These are phyloP conservation scores for Sepioteuthis lessoniana DNA, from an alignment of 2,888 invertebrate genomes.

Conservation along the genomic window DNA sequence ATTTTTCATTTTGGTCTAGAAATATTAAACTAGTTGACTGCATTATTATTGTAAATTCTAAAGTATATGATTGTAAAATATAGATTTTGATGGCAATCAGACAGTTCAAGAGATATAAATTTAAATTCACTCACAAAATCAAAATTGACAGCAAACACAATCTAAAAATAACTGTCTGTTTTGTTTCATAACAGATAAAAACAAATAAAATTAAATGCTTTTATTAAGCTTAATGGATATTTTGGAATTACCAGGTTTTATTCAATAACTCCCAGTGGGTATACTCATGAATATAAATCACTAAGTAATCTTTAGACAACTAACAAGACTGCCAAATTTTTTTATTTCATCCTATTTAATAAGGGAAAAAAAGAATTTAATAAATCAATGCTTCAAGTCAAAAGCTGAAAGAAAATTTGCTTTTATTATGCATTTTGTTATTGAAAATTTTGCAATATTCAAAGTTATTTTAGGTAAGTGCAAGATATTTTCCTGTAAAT, in stretches of 20 bases:
- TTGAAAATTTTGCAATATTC: neutral
- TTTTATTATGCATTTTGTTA: neutral
- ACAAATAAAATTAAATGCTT: neutral
- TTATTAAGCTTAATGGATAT: neutral
- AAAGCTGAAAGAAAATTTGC: neutral
- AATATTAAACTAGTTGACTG: neutral
- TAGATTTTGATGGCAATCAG: no score
- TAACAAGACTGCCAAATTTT: neutral
- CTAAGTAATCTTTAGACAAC: no score
- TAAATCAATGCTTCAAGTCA: neutral
- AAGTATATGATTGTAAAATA: neutral
- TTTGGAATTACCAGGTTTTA: neutral
- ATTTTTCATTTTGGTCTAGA: no score
- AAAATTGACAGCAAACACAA: neutral
- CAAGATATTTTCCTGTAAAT: neutral
- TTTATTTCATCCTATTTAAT: neutral
- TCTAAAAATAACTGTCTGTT: neutral
- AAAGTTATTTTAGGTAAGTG: neutral
- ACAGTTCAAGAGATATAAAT: neutral
- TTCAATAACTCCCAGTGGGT: neutral
- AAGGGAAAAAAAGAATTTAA: neutral
- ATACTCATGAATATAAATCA: neutral
- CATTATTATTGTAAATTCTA: neutral
- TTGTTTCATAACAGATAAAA: neutral
- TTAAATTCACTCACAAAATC: neutral